Percentiles rank a stretch among this genome's conserved stretches.
These are phyloP conservation scores for Carposina sasakii DNA, from an alignment of 1,140 invertebrate genomes.

Conservation along the genomic window DNA sequence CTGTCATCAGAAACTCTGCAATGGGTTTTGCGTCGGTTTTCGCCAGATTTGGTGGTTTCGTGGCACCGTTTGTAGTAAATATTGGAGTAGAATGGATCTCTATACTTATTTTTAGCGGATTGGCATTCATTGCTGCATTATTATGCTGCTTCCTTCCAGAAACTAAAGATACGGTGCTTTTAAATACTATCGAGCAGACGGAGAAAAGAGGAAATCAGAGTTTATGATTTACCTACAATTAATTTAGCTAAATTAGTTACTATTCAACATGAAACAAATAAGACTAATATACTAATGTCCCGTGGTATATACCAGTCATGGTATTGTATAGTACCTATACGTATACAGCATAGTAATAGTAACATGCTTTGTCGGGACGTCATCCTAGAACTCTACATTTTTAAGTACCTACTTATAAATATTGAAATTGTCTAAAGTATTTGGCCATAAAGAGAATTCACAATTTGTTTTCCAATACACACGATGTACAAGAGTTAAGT, in stretches of 20 bases:
- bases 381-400: no score
- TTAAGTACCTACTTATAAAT: no score
- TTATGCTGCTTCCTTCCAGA: slow-evolving; percentile 53
- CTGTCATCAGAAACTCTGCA: slow-evolving; percentile 78
- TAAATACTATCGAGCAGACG: slow-evolving; percentile 49
- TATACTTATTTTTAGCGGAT: slow-evolving; percentile 42
- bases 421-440: no score
- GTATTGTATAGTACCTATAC: slow-evolving; percentile 9
- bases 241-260: neutral
- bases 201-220: no score
- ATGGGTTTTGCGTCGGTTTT: slow-evolving; percentile 76
- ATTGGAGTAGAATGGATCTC: slow-evolving; percentile 63
- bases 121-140: slow-evolving; percentile 39
- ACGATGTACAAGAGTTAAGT: no score
- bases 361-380: no score
- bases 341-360: no score
- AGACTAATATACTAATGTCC: no score
- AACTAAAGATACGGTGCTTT: slow-evolving; percentile 45
- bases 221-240: no score
- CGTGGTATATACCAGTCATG: no score
- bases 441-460: slow-evolving; percentile 51
- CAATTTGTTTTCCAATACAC: no score
- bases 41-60: slow-evolving; percentile 77
- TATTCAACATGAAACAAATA: no score
- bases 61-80: slow-evolving; percentile 77